These are phyloP conservation scores for Rhopalosiphum maidis DNA, from an alignment of 1,140 invertebrate genomes.

Conservation along the genomic window DNA sequence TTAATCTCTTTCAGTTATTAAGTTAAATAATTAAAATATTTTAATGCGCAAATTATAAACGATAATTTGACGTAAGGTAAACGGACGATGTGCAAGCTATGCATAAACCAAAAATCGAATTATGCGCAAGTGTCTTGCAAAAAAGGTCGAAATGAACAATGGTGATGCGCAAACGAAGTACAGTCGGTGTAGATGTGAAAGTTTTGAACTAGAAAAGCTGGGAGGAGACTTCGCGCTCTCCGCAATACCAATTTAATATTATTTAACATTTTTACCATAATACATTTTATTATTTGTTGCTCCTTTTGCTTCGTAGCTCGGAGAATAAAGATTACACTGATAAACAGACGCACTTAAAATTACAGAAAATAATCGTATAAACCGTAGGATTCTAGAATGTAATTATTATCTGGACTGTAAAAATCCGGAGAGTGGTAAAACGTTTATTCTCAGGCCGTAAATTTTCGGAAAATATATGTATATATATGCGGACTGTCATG, in stretches of 20 bases:
- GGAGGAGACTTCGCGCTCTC: neutral
- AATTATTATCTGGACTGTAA: neutral
- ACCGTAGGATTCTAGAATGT: neutral
- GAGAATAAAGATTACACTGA: neutral
- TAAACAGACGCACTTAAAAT: neutral
- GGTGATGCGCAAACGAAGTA: neutral
- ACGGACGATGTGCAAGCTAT: neutral
- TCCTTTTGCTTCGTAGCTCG: neutral
- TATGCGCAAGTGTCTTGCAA: neutral
- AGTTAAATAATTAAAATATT: too few species aligned
- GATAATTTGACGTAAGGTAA: neutral
- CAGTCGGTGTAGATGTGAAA: neutral
- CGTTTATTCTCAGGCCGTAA: neutral
- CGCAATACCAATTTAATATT: neutral
- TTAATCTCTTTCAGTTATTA: neutral
- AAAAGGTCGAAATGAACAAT: constrained; percentile 12
- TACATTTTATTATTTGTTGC: neutral
- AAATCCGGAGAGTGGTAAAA: neutral
- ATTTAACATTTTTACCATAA: neutral
- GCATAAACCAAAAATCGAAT: neutral
- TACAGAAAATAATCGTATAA: neutral
- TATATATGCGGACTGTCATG: neutral
- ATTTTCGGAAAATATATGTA: neutral
- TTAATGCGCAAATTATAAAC: neutral
- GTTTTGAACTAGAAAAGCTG: neutral